phyloP scores from a whole-genome alignment of 2,113 vertebrate species.

The Riparia riparia region DNA sequence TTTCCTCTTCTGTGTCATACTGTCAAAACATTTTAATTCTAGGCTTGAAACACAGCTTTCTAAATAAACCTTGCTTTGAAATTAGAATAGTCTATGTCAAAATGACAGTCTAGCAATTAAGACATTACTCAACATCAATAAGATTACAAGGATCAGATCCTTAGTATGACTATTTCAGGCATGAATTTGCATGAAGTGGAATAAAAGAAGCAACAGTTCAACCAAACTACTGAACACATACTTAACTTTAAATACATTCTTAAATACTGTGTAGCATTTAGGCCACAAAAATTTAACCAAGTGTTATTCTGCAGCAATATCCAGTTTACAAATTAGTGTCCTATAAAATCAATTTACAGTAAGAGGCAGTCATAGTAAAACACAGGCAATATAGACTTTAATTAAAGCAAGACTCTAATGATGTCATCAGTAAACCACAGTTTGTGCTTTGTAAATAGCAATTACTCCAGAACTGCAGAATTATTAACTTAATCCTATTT shows the following conservation, averaged over 20 bases:
- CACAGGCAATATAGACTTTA: neutral
- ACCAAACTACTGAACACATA: neutral
- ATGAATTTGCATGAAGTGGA: neutral
- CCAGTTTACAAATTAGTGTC: slow-evolving; percentile 5
- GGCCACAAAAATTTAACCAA: neutral
- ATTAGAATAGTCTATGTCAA: neutral
- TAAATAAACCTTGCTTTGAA: slow-evolving; percentile 3
- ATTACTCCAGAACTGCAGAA: slow-evolving; percentile 7
- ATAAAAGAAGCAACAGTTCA: slow-evolving; percentile 6
- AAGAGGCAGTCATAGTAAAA: neutral
- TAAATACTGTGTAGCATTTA: neutral
- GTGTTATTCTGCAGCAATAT: slow-evolving; percentile 10
- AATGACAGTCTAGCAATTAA: slow-evolving; percentile 21
- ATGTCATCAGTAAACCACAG: neutral
- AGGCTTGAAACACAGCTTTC: neutral
- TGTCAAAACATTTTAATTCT: slow-evolving; percentile 54
- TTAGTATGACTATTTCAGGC: neutral
- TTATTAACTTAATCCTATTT: slow-evolving; percentile 33
- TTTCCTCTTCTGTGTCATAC: slow-evolving; percentile 17
- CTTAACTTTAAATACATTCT: neutral
- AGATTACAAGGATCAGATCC: neutral
- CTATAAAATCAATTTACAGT: slow-evolving; percentile 23
- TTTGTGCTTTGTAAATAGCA: slow-evolving; percentile 17
- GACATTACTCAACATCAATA: neutral
- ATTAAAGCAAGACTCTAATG: slow-evolving; percentile 46